Conservation (phyloP, 2,797 vertebrate species). For the Percopsis omiscomaycus region DNA sequence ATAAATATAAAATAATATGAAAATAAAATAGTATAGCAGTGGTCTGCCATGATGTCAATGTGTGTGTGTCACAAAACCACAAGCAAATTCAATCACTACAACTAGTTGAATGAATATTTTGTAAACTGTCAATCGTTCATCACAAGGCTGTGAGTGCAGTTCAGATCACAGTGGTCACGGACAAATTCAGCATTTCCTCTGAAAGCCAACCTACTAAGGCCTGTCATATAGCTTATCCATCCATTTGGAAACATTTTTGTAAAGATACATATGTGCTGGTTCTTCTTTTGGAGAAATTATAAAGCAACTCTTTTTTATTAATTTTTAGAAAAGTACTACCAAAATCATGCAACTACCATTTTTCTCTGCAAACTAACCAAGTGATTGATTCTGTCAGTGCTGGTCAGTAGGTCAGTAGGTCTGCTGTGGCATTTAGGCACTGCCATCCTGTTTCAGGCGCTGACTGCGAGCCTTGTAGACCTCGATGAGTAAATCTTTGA, state of each 20-base stretch:
- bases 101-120: slow-evolving; percentile 58
- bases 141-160: slow-evolving; percentile 71
- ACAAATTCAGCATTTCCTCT: slow-evolving; percentile 71
- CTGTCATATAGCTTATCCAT: slow-evolving; percentile 40
- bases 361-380: slow-evolving; percentile 46
- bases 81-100: slow-evolving; percentile 61
- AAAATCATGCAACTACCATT: slow-evolving; percentile 75
- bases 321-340: slow-evolving; percentile 67
- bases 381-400: slow-evolving; percentile 48
- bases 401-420: slow-evolving; percentile 32
- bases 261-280: slow-evolving; percentile 44
- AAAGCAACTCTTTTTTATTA: slow-evolving; percentile 29
- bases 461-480: slow-evolving; percentile 94
- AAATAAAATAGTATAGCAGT: slow-evolving; percentile 60
- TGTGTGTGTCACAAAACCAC: slow-evolving; percentile 63
- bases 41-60: slow-evolving; percentile 55
- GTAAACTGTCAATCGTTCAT: slow-evolving; percentile 61
- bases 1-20: slow-evolving; percentile 57
- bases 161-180: slow-evolving; percentile 80
- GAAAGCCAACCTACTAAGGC: slow-evolving; percentile 67
- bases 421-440: slow-evolving; percentile 66
- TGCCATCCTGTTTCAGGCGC: slow-evolving; percentile 83
- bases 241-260: slow-evolving; percentile 40
- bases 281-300: slow-evolving; percentile 43
- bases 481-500: slow-evolving; percentile 93